Evolutionary conservation across 2,888 invertebrate species (phyloP), one percentile per base, ranked within the genome.

Genomic region (Netelia melanura): DNA sequence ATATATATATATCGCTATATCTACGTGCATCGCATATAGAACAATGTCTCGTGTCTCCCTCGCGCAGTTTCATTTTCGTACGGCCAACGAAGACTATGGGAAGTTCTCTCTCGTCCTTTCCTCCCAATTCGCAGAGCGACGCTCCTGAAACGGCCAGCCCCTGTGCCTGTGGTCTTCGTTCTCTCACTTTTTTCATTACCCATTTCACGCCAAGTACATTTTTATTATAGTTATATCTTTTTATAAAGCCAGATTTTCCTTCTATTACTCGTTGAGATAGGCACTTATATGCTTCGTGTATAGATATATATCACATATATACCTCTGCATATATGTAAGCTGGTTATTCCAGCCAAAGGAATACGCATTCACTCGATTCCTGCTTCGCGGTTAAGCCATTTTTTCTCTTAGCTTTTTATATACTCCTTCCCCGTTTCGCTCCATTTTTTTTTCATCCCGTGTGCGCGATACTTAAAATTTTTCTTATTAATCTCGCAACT

Each of bases 141-240:
- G 61, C 23, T 14, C 23, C n/a, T 25, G 30, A 52, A 74, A 62
- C 65, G 25, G 30, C 43, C 25, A 70, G 61, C 68, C 67, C 30
- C 38, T 56, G 25, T 43, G 23, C 5, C 38, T 44, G 65, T 8
- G 65, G 65, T 68, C 68, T 70, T 62, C 44, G 25, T 25, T 23
- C 9, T 5, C 25, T 61, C 72, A 44, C 80, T 81, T 67, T 74
- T 76, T 82, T 82, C 82, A 82, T 82, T 82, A 82, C 76, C 81
- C 76, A 82, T 82, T 82, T 77, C 70, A 77, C 82, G 82, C 76
- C 82, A 77, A 82, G 76, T 82, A 82, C 71, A 82, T 82, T 82
- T 82, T 82, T 82, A 82, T 82, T 77, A 82, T 71, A 82, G 82
- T 77, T 71, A 77, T 82, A 82, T 82, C 82, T 82, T 82, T 82